phyloP scores from a whole-genome alignment of 2,888 invertebrate species.

The Theodoxus fluviatilis region DNA sequence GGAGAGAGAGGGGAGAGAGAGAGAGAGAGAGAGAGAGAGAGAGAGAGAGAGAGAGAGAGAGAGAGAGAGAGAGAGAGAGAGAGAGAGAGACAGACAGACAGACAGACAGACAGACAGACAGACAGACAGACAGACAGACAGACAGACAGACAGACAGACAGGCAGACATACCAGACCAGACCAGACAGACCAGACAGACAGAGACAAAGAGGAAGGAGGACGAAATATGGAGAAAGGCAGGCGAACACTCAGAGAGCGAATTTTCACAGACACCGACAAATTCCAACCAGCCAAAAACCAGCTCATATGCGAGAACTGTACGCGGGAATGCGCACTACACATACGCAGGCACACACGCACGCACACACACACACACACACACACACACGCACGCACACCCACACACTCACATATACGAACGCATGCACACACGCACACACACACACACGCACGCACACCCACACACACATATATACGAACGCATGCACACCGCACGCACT shows the following conservation, averaged over 20 bases:
- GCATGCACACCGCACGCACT: too few species aligned
- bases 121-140: slow-evolving; percentile 4
- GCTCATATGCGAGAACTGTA: too few species aligned
- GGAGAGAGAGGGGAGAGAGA: background rate
- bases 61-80: slow-evolving; percentile 7
- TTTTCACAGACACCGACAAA: too few species aligned
- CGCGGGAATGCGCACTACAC: background rate
- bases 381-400: slow-evolving; percentile 31
- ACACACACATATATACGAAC: slow-evolving; percentile 25
- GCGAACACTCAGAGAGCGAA: too few species aligned
- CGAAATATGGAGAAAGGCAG: too few species aligned
- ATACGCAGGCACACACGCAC: background rate
- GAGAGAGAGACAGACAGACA: slow-evolving; percentile 12
- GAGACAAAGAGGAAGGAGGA: too few species aligned
- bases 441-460: slow-evolving; percentile 33
- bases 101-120: background rate
- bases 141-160: too few species aligned
- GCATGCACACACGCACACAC: slow-evolving; percentile 33
- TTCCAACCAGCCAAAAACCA: too few species aligned
- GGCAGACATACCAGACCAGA: too few species aligned
- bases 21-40: slow-evolving; percentile 15
- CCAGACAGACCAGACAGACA: too few species aligned
- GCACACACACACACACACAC: slow-evolving; percentile 26
- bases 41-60: slow-evolving; percentile 21
- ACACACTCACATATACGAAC: slow-evolving; percentile 34